Evolutionary conservation across 53 echinoderm and acorn worm genomes (phyloP).

Genomic region (Crossaster papposus): DNA sequence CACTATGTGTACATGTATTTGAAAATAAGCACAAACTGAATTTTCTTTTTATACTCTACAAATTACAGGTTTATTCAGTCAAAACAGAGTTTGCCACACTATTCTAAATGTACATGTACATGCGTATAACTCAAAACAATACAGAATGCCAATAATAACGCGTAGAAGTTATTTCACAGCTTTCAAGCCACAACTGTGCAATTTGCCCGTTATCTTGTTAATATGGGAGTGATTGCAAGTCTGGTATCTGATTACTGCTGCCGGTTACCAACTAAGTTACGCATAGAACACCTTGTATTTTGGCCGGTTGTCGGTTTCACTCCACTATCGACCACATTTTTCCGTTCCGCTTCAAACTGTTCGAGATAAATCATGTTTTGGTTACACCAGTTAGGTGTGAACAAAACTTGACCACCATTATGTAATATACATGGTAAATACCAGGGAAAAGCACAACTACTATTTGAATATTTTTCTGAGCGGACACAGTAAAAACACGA

Average conservation of each 20-base stretch:
- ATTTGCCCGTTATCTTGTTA: neutral
- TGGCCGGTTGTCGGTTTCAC: no score
- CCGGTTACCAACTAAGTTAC: no score
- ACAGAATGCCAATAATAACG: neutral
- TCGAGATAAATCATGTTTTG: no score
- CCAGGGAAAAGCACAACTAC: neutral
- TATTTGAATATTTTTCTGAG: neutral
- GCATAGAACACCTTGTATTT: no score
- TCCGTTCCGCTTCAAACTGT: no score
- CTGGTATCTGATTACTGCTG: no score
- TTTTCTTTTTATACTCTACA: neutral
- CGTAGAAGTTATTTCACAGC: neutral
- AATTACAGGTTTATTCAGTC: neutral
- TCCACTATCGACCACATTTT: no score
- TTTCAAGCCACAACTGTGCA: neutral
- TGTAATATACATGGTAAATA: neutral
- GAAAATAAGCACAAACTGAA: neutral
- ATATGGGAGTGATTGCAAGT: neutral
- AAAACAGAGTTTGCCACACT: neutral
- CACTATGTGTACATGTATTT: neutral
- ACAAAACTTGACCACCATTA: neutral
- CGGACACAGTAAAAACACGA: neutral
- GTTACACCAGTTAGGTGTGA: neutral
- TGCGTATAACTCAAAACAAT: neutral
- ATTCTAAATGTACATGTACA: slow-evolving; percentile 1